These are phyloP conservation scores for Leucoma salicis DNA, from an alignment of 2,888 invertebrate genomes.

Conservation along the genomic window DNA sequence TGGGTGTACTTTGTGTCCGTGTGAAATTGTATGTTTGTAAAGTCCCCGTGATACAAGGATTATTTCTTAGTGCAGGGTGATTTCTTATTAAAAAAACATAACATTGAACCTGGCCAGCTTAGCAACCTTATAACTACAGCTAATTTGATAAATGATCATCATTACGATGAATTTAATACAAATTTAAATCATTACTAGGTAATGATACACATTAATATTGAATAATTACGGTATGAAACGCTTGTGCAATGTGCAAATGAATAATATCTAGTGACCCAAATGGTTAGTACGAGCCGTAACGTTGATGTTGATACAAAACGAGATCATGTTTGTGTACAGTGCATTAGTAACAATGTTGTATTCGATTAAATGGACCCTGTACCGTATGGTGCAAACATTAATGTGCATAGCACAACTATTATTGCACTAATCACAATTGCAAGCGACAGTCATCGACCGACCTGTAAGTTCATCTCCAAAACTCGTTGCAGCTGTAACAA, in stretches of 20 bases:
- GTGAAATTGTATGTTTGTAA: no score
- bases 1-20: no score
- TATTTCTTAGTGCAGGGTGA: no score
- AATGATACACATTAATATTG: slow-evolving; percentile 26
- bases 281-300: slow-evolving; percentile 27
- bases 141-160: slow-evolving; percentile 7
- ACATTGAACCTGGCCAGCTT: background rate
- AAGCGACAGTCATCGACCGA: slow-evolving; percentile 67
- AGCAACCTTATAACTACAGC: background rate
- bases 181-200: slow-evolving; percentile 14
- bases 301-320: slow-evolving; percentile 57
- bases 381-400: slow-evolving; percentile 50
- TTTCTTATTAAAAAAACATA: no score
- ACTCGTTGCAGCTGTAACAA: slow-evolving; percentile 13
- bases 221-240: slow-evolving; percentile 18
- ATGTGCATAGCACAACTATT: slow-evolving; percentile 47
- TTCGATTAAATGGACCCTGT: slow-evolving; percentile 42
- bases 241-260: slow-evolving; percentile 21
- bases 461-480: slow-evolving; percentile 36
- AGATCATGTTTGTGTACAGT: slow-evolving; percentile 36
- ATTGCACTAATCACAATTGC: slow-evolving; percentile 60
- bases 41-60: no score
- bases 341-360: slow-evolving; percentile 35
- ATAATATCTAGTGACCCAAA: slow-evolving; percentile 42
- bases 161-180: slow-evolving; percentile 8